A percentile compares a stretch with the other conserved stretches of the same genome.
phyloP scores from a whole-genome alignment of 2,797 vertebrate species.

The Tauraco hartlaubi region DNA sequence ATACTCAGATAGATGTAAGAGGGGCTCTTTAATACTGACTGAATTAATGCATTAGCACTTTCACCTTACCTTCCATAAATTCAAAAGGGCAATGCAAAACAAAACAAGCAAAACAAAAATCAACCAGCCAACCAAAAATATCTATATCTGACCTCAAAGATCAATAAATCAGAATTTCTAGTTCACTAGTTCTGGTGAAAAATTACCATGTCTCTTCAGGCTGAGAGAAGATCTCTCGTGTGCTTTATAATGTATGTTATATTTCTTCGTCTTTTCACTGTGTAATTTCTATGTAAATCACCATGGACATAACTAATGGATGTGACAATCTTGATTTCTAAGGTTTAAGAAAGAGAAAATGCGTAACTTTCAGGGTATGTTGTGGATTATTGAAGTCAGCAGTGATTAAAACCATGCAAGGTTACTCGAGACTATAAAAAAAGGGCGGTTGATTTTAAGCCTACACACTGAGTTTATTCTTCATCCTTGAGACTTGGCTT shows the following conservation, averaged over 20 bases:
- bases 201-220: not conserved
- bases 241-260: not conserved
- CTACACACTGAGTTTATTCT: not conserved
- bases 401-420: not conserved
- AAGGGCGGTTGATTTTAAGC: not conserved
- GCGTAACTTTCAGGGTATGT: not conserved
- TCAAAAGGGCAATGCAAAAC: not conserved
- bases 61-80: slow-evolving; percentile 16
- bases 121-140: not conserved
- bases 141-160: not conserved
- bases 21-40: not conserved
- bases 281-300: not conserved
- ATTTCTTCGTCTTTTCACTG: not conserved
- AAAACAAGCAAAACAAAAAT: not conserved
- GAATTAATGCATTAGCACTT: slow-evolving; percentile 29
- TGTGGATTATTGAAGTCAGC: not conserved
- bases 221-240: not conserved
- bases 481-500: not conserved
- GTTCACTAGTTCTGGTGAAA: not conserved
- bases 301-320: not conserved
- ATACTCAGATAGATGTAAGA: not conserved
- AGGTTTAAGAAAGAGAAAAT: not conserved
- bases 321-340: not conserved
- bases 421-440: not conserved
- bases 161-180: slow-evolving; percentile 36